Percentiles rank a stretch among this genome's conserved stretches.
Conservation (phyloP, 2,113 vertebrate species). For the Hypanus sabinus region DNA sequence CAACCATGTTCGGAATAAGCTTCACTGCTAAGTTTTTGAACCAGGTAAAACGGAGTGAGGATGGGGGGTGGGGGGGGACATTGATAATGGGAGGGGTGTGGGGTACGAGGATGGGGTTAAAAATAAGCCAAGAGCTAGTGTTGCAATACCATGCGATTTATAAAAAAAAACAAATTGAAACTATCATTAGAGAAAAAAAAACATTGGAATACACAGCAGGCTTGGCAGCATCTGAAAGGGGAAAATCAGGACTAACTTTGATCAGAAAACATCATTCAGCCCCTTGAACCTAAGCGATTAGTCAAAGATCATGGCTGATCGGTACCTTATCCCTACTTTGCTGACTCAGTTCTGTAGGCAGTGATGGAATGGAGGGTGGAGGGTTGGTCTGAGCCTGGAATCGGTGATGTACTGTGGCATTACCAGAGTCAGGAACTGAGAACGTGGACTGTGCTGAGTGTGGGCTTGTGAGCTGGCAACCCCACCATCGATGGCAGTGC, state of each 20-base stretch:
- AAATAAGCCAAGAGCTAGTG: no score
- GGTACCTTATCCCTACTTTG: no score
- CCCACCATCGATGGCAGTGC: no score
- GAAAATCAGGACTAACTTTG: neutral
- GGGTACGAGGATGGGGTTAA: neutral
- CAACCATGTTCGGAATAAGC: conserved; percentile 90
- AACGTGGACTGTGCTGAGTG: no score
- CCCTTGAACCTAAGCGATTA: no score
- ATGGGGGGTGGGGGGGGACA: neutral
- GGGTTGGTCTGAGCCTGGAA: no score
- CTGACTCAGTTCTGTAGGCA: no score
- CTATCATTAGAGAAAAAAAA: neutral
- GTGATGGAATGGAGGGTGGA: no score
- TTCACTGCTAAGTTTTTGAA: conserved; percentile 79
- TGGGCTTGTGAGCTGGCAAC: no score
- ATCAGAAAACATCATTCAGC: neutral
- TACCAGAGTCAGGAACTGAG: no score
- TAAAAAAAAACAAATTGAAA: neutral
- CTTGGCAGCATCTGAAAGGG: neutral
- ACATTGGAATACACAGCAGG: neutral
- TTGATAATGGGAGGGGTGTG: neutral
- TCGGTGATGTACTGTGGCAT: no score
- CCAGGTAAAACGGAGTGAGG: conserved; percentile 62
- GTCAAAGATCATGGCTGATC: no score
- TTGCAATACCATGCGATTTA: neutral